phyloP scores from a whole-genome alignment of 2,113 vertebrate genomes.

The Tonatia bakeri region DNA sequence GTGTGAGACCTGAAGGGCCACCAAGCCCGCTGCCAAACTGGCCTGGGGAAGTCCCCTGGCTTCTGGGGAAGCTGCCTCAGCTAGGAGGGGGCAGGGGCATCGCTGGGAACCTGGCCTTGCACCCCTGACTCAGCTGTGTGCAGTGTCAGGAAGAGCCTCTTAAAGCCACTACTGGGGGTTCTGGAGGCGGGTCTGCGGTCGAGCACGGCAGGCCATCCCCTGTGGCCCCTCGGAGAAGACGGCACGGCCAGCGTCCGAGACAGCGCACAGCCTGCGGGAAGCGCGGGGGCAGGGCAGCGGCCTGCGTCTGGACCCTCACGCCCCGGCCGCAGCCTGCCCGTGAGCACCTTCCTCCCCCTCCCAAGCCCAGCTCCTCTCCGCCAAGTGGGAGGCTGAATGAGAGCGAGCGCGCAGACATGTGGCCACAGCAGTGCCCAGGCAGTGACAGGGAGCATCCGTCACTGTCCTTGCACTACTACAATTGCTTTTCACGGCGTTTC shows the following conservation, averaged over 20 bases:
- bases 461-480: not conserved
- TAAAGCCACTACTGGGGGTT: accelerated
- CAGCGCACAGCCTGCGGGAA: not conserved
- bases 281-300: not conserved
- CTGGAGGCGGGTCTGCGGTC: not conserved
- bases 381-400: not conserved
- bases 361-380: not conserved
- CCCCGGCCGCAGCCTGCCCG: not conserved
- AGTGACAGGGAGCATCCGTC: accelerated
- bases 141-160: no score
- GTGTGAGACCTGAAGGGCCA: accelerated
- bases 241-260: accelerated
- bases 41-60: not conserved
- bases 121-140: not conserved
- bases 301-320: not conserved
- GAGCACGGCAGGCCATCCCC: not conserved
- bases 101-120: not conserved
- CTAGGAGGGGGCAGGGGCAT: not conserved
- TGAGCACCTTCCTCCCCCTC: not conserved
- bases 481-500: not conserved
- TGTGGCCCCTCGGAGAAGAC: not conserved
- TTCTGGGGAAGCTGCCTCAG: not conserved
- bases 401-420: accelerated
- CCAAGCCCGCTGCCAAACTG: accelerated
- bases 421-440: not conserved